phyloP scores from a whole-genome alignment of 1,140 invertebrate species.

The Drosophila carrolli region DNA sequence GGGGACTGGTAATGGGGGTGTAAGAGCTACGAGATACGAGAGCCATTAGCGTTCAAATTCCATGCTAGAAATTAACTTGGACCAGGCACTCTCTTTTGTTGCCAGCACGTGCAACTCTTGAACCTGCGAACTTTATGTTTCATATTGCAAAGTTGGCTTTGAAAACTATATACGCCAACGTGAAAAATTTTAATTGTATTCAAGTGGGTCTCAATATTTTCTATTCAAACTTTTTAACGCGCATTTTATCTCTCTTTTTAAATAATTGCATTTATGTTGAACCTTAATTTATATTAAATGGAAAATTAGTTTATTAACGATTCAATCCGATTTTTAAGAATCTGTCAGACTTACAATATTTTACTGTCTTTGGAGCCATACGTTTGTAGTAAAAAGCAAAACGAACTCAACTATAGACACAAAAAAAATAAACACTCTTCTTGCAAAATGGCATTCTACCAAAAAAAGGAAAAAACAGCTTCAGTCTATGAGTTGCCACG shows the following conservation, averaged over 20 bases:
- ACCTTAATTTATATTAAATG: too few relatives aligned
- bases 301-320: too few relatives aligned
- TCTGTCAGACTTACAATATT: too few relatives aligned
- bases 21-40: not conserved
- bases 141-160: constrained; percentile 7
- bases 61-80: constrained; percentile 30
- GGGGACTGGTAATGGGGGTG: constrained; percentile 7
- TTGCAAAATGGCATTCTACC: too few relatives aligned
- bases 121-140: constrained; percentile 10
- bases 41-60: constrained; percentile 47
- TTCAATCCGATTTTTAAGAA: too few relatives aligned
- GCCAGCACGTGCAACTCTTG: constrained; percentile 2
- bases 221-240: not conserved
- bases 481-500: too few relatives aligned
- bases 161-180: not conserved
- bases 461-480: too few relatives aligned
- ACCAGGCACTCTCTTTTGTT: not conserved
- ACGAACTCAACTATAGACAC: too few relatives aligned
- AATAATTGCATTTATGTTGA: not conserved
- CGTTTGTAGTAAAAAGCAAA: too few relatives aligned
- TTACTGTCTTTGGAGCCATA: too few relatives aligned
- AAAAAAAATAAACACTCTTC: too few relatives aligned
- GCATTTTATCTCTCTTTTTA: too few relatives aligned
- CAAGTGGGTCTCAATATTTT: not conserved
- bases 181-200: not conserved